These are phyloP conservation scores for Myrmecobius fasciatus DNA, from an alignment of 2,113 vertebrate species.

Conservation along the genomic window DNA sequence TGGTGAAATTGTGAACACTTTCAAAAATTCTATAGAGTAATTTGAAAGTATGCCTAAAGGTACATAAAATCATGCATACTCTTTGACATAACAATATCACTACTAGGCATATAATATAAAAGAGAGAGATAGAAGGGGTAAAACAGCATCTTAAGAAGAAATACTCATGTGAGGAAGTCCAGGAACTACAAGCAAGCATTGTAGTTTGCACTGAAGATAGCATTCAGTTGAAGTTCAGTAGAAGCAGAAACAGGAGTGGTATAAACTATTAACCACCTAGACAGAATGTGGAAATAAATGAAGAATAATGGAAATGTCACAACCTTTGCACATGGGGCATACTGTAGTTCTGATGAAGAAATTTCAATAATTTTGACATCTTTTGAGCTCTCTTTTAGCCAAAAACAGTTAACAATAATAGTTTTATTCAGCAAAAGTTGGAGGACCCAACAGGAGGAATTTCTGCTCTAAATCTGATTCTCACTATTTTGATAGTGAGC, in stretches of 20 bases:
- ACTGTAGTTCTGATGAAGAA: neutral
- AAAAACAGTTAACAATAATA: neutral
- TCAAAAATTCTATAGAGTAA: too few species aligned
- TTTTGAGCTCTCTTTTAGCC: neutral
- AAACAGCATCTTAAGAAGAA: neutral
- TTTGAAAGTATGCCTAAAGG: too few species aligned
- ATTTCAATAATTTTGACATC: neutral
- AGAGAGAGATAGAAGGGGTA: neutral
- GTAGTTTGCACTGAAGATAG: fast-evolving
- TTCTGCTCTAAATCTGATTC: neutral
- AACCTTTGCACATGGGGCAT: neutral
- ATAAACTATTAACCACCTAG: neutral
- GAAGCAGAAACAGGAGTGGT: neutral
- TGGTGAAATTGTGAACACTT: too few species aligned
- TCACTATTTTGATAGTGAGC: neutral
- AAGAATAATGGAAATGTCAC: neutral
- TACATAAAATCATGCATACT: too few species aligned
- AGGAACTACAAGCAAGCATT: neutral
- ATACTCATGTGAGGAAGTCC: neutral
- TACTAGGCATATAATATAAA: too few species aligned
- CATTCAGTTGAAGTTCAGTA: neutral
- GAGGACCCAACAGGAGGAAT: neutral
- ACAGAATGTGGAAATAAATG: neutral
- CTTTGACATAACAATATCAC: too few species aligned
- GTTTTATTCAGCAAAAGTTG: neutral